phyloP scores from a whole-genome alignment of 2,113 vertebrate genomes.

The Elephas maximus region DNA sequence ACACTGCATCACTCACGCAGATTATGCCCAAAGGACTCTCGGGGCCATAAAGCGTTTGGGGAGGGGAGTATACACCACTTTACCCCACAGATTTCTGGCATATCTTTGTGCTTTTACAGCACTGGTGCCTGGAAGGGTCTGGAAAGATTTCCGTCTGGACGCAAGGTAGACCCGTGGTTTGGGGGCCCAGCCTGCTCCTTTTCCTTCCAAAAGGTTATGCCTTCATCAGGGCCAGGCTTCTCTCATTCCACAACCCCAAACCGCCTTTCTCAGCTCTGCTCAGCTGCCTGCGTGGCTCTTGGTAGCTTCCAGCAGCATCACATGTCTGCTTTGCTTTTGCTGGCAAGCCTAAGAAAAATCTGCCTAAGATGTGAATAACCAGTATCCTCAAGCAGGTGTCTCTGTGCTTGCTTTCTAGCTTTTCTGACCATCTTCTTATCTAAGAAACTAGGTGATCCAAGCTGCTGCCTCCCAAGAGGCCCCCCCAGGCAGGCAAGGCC shows the following conservation, averaged over 20 bases:
- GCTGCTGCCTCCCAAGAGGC: background rate
- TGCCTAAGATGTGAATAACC: background rate
- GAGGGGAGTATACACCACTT: background rate
- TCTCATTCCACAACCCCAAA: background rate
- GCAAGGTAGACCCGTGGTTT: background rate
- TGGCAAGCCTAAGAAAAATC: background rate
- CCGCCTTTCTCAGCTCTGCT: background rate
- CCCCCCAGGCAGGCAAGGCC: background rate
- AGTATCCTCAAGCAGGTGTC: background rate
- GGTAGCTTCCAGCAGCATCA: background rate
- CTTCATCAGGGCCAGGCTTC: background rate
- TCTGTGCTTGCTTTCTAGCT: background rate
- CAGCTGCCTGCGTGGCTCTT: fast-evolving
- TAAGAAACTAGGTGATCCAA: background rate
- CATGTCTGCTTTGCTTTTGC: background rate
- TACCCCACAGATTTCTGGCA: background rate
- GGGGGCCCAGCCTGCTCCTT: background rate
- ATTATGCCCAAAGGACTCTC: constrained; percentile 34
- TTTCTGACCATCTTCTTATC: background rate
- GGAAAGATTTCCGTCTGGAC: background rate
- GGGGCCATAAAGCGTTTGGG: background rate
- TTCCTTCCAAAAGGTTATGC: background rate
- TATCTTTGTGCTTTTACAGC: background rate
- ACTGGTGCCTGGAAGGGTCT: background rate
- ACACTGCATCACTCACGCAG: constrained; percentile 30